These are phyloP conservation scores for Bovichtus variegatus DNA, from an alignment of 2,797 vertebrate genomes.

Conservation along the genomic window DNA sequence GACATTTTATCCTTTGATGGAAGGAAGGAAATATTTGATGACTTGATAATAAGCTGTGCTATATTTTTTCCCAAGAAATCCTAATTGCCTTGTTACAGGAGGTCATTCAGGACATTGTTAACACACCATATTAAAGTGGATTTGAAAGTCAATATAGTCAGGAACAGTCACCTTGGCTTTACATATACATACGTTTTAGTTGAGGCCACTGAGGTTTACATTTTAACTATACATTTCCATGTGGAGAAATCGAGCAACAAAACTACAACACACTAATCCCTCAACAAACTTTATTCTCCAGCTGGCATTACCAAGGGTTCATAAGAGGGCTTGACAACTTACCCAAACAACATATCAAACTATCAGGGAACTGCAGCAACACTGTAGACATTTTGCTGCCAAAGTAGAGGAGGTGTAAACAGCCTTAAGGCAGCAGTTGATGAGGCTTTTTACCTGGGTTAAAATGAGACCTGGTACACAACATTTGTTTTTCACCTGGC, in stretches of 20 bases:
- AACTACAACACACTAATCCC: constrained; percentile 30
- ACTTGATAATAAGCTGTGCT: constrained; percentile 23
- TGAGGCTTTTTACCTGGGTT: constrained; percentile 71
- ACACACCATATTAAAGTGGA: constrained; percentile 6
- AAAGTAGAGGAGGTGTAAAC: constrained; percentile 65
- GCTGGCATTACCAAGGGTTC: constrained; percentile 67
- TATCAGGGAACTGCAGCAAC: constrained; percentile 58
- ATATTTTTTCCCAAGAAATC: neutral
- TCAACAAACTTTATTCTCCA: constrained; percentile 43
- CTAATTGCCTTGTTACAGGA: constrained; percentile 25
- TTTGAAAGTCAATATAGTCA: neutral
- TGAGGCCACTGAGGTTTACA: neutral
- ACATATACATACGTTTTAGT: constrained; percentile 5
- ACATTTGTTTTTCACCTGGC: constrained; percentile 66
- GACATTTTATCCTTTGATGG: constrained; percentile 42
- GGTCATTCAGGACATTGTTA: constrained; percentile 30
- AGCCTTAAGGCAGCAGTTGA: constrained; percentile 71
- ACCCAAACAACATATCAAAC: constrained; percentile 62
- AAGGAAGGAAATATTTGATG: constrained; percentile 33
- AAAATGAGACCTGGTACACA: constrained; percentile 61
- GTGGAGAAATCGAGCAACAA: constrained; percentile 5
- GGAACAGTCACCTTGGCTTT: neutral
- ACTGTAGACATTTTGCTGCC: constrained; percentile 58
- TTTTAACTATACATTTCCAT: neutral
- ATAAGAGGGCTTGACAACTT: constrained; percentile 65